Base-by-base conservation (phyloP, 1,140 invertebrate species). In the Pseudomyrmex pallidus region DNA sequence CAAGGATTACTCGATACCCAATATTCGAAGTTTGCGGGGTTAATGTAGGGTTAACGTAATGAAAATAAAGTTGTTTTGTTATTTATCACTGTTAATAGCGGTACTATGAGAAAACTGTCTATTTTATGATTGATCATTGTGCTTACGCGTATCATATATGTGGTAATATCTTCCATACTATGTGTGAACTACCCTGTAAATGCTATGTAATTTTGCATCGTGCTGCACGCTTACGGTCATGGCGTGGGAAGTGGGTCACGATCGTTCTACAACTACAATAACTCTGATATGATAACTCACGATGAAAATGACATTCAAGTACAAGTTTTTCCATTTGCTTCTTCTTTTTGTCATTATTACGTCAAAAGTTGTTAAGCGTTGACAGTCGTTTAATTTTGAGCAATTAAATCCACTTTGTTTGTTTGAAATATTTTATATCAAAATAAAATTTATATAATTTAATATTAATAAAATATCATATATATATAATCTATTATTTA, bases 281-380 rank as follows among this genome's bases (percentile, higher is more conserved):
- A 78, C 70, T n/a, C 13, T 59, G 35, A 17, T 67, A 67, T 46
- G 15, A 46, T 77, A 63, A 12, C 52, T 12, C 25, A 70, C 17
- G 54, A 57, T 78, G 64, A n/a, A 72, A 80, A 72, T 59, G 54
- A 25, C 54, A 72, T 72, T 80, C 46, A 15, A 80, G 59, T 72
- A 80, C 15, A 25, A 70, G 54, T 78, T 25, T 56, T 46, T 70
- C 13, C 10, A 57, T 15, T 56, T 15, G 5, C 0, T 35, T 57
- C n/a, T 67, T 13, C 9, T 1, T 22, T 7, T 9, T 56, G 15
- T 5, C 7, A 0, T 78, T 22, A 70, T n/a, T 48, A 13, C 13
- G 22, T 72, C 35, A 59, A 70, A 35, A 68, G n/a, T 57, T 15
- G 46, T 78, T 10, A 48, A 46, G 48, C 20, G 20, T 12, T 68